Conservation (phyloP, 2,888 invertebrate genomes). For the Conomelus anceps region DNA sequence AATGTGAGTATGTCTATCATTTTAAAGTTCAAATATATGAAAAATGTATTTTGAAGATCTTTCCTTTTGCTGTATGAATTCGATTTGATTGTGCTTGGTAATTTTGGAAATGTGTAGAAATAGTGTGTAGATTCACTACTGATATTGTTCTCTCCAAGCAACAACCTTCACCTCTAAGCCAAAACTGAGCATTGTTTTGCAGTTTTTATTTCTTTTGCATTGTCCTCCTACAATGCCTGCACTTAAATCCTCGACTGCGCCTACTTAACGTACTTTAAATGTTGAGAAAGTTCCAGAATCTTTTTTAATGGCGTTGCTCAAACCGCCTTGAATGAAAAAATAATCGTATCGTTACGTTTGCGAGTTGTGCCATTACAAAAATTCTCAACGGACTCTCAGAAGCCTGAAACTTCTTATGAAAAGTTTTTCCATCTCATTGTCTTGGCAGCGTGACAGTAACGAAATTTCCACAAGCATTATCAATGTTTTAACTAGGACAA, state of each 20-base stretch:
- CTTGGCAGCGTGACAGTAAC: background rate
- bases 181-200: background rate
- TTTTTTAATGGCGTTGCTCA: background rate
- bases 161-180: background rate
- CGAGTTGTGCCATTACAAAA: background rate
- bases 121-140: background rate
- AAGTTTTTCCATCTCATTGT: background rate
- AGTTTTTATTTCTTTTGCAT: background rate
- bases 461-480: too few relatives aligned
- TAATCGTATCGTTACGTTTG: background rate
- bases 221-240: background rate
- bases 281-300: background rate
- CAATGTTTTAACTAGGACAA: background rate
- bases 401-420: background rate
- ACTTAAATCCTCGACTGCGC: background rate
- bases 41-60: too few relatives aligned
- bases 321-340: background rate
- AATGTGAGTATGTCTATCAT: too few relatives aligned
- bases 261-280: background rate
- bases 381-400: background rate
- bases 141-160: background rate
- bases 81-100: too few relatives aligned
- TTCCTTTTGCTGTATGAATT: too few relatives aligned
- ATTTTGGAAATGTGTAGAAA: background rate
- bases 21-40: too few relatives aligned